Conservation (phyloP, 2,797 vertebrate genomes). For the Ispidina picta region DNA sequence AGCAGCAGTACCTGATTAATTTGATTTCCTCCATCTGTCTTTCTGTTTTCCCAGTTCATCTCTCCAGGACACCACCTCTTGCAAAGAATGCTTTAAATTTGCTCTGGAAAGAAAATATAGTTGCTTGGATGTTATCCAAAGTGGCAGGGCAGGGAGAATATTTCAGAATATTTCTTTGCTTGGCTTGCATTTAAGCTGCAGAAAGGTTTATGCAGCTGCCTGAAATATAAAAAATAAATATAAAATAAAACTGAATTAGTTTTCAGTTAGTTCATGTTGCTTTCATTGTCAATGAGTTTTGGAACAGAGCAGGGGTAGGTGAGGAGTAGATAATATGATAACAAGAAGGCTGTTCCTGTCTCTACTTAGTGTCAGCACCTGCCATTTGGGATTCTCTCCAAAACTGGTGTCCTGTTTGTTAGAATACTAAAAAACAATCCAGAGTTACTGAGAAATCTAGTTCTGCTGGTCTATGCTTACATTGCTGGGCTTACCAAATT, state of each 20-base stretch:
- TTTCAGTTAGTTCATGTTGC: slow-evolving; percentile 53
- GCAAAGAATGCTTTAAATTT: slow-evolving; percentile 65
- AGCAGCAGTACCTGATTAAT: slow-evolving; percentile 57
- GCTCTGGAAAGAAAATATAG: slow-evolving; percentile 47
- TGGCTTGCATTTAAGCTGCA: background rate
- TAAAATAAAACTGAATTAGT: slow-evolving; percentile 17
- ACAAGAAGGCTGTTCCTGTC: slow-evolving; percentile 66
- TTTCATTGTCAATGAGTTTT: slow-evolving; percentile 66
- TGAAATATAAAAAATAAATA: background rate
- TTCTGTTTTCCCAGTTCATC: slow-evolving; percentile 52
- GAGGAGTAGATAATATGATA: slow-evolving; percentile 61
- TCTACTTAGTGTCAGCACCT: slow-evolving; percentile 67
- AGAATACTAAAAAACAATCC: slow-evolving; percentile 31
- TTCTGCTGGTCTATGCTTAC: background rate
- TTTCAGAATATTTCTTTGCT: background rate
- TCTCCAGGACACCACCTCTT: slow-evolving; percentile 65
- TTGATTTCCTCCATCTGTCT: slow-evolving; percentile 68
- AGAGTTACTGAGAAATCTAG: background rate
- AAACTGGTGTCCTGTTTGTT: slow-evolving; percentile 41
- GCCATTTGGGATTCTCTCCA: slow-evolving; percentile 68
- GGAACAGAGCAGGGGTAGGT: slow-evolving; percentile 58
- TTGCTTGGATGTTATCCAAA: slow-evolving; percentile 34
- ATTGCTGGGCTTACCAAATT: background rate
- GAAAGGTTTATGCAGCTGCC: background rate
- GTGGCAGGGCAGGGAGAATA: background rate